A percentile compares a stretch with the other conserved stretches of the same genome.
These are phyloP conservation scores for Orchesellides sinensis DNA, from an alignment of 2,888 invertebrate genomes.

Conservation along the genomic window DNA sequence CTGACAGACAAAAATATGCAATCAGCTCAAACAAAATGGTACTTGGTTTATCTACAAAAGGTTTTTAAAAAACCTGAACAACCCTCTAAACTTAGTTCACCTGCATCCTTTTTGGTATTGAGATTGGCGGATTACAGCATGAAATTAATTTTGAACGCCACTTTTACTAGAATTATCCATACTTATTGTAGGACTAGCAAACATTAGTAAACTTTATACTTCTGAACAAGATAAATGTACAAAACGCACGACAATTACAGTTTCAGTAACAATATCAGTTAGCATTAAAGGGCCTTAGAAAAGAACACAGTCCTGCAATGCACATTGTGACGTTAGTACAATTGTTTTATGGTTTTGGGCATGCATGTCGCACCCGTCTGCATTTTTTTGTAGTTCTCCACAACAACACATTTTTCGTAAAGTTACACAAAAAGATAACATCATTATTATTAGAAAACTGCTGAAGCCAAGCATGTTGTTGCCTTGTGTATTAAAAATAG, in stretches of 20 bases:
- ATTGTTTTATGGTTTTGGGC: too few relatives aligned
- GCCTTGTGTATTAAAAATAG: too few relatives aligned
- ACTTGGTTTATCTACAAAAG: too few relatives aligned
- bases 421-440: slow-evolving; percentile 37
- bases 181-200: background rate
- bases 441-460: slow-evolving; percentile 35
- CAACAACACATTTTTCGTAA: slow-evolving; percentile 45
- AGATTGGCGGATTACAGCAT: slow-evolving; percentile 38
- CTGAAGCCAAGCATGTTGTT: slow-evolving; percentile 28
- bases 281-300: background rate
- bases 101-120: background rate
- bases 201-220: background rate
- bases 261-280: background rate
- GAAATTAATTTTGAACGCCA: slow-evolving; percentile 55
- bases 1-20: too few relatives aligned
- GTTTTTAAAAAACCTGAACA: too few relatives aligned
- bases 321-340: too few relatives aligned
- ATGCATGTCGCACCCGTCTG: too few relatives aligned
- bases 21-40: too few relatives aligned
- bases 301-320: too few relatives aligned
- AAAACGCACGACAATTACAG: slow-evolving; percentile 8
- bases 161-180: slow-evolving; percentile 13
- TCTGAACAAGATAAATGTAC: too few relatives aligned
- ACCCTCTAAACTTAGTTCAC: too few relatives aligned
- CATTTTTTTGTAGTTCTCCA: background rate